Base-by-base conservation (phyloP, 2,797 vertebrate genomes). In the Chelon auratus region DNA sequence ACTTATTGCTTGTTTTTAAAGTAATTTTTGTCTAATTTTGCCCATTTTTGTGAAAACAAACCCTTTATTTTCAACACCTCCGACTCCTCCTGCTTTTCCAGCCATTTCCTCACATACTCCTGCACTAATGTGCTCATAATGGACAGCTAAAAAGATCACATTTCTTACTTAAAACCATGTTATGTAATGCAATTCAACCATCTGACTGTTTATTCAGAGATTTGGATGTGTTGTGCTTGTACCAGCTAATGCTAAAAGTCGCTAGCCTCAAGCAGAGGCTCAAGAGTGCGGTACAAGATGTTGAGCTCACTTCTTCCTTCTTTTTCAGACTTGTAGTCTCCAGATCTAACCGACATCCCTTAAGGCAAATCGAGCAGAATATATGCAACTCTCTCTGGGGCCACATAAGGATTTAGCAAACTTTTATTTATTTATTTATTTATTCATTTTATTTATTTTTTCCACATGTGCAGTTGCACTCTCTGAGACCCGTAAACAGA, bases 401-500 rank as follows among this genome's bases (percentile, higher is more conserved):
- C 39, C 39, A 51, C 51, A 58, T 43, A 53, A 68, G 37, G 13
- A 24, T 63, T 71, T 68, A 40, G 59, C 51, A 6, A 54, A 66
- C 62, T 43, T 59, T 0, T 0, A 17, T 30, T 24, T 45, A 14
- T 5, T 17, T 22, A 22, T 22, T 22, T 22, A 22, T 22, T 22
- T 15, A 4, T 13, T 13, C 8, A 26, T 17, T 17, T 4, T 8
- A 14, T 53, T 17, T 18, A 15, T 7, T 33, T 33, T 33, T 33
- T 8, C 30, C 30, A 33, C 14, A 71, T 55, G 60, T 55, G 57
- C 68, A 57, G 43, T 26, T 36, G 50, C 58, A 40, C 39, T 72
- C 64, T 36, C 37, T 48, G 18, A 55, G 26, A 67, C 57, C 59
- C 33, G 39, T 63, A 63, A 72, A 78, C 75, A 68, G 22, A 22